A percentile compares a stretch with the other conserved stretches of the same genome.
These are phyloP conservation scores for Ostrea denselamellosa DNA, from an alignment of 1,140 invertebrate species.

Conservation along the genomic window DNA sequence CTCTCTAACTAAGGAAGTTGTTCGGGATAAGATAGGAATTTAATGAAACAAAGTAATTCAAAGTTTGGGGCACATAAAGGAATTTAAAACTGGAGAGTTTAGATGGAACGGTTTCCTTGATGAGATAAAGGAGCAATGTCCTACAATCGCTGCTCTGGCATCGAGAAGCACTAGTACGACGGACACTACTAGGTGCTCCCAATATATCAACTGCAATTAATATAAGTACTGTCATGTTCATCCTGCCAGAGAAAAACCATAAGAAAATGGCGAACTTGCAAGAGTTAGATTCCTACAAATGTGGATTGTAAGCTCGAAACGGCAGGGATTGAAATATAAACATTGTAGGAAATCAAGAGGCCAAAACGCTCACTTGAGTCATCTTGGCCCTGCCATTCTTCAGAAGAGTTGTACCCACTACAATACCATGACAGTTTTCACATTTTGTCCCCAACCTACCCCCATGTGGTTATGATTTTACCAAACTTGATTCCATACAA, in stretches of 20 bases:
- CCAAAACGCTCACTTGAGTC: too few species aligned
- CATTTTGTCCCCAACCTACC: too few species aligned
- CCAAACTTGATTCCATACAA: too few species aligned
- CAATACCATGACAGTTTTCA: too few species aligned
- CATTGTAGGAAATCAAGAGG: too few species aligned
- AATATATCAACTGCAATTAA: neutral
- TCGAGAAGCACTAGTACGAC: neutral
- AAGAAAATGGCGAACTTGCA: constrained; percentile 37
- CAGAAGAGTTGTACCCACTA: too few species aligned
- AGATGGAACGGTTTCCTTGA: neutral
- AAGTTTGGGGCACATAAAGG: constrained; percentile 5
- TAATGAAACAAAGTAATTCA: neutral
- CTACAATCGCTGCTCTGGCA: neutral
- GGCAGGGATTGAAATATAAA: too few species aligned
- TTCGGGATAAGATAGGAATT: constrained; percentile 16
- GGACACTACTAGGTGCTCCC: neutral
- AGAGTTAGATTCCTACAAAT: constrained; percentile 43
- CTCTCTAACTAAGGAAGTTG: neutral
- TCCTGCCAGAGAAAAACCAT: neutral
- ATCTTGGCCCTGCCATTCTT: too few species aligned
- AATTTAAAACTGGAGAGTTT: constrained; percentile 26
- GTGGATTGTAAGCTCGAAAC: constrained; percentile 46
- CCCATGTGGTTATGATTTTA: too few species aligned
- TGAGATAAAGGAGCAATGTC: constrained; percentile 1
- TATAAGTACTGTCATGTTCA: constrained; percentile 24